A percentile compares a stretch with the other conserved stretches of the same genome.
These are phyloP conservation scores for Misgurnus anguillicaudatus DNA, from an alignment of 2,113 vertebrate species.

Conservation along the genomic window DNA sequence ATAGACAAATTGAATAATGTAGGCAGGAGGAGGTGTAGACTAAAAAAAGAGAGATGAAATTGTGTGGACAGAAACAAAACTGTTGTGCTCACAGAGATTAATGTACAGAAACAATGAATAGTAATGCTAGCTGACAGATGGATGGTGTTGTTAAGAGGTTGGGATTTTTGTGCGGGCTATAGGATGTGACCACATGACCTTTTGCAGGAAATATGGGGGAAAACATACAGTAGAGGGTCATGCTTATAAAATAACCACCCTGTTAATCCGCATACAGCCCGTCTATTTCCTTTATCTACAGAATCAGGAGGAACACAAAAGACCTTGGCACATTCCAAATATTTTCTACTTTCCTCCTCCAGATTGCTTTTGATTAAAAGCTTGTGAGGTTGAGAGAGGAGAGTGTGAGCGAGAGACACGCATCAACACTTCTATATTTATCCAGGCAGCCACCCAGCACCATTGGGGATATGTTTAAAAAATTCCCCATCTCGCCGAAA, in stretches of 20 bases:
- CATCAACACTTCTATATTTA: conserved; percentile 73
- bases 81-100: conserved; percentile 18
- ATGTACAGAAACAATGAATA: conserved; percentile 24
- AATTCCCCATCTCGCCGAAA: conserved; percentile 43
- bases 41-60: conserved; percentile 3
- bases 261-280: conserved; percentile 57
- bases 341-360: conserved; percentile 65
- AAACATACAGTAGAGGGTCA: not conserved
- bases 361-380: conserved; percentile 81
- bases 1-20: conserved; percentile 27
- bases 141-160: conserved; percentile 20
- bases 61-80: conserved; percentile 20
- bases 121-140: conserved; percentile 21
- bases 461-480: conserved; percentile 64
- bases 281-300: conserved; percentile 62
- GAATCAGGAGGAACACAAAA: conserved; percentile 66
- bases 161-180: not conserved
- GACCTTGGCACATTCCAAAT: conserved; percentile 63
- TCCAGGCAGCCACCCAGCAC: conserved; percentile 72
- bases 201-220: conserved; percentile 19
- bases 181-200: conserved; percentile 26
- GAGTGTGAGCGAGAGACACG: conserved; percentile 20
- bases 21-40: conserved; percentile 35
- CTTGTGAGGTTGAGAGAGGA: conserved; percentile 61
- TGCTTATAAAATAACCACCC: conserved; percentile 33